phyloP scores from a whole-genome alignment of 2,888 invertebrate genomes.

The Stenodera caucasica region DNA sequence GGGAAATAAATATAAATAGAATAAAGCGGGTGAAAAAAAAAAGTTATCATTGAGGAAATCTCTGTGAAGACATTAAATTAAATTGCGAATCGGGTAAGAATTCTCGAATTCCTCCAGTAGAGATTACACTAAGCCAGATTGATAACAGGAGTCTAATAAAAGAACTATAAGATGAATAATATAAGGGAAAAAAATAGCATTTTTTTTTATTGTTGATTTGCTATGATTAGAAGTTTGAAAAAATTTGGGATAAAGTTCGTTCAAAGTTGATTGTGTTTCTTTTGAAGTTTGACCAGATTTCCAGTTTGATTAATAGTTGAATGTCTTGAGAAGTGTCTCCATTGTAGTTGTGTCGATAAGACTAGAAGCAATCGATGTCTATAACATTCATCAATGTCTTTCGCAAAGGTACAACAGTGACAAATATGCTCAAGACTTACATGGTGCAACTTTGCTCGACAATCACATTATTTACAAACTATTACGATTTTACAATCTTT shows the following conservation, averaged over 20 bases:
- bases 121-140: slow-evolving; percentile 11
- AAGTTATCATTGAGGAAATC: slow-evolving; percentile 5
- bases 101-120: slow-evolving; percentile 1
- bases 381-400: slow-evolving; percentile 29
- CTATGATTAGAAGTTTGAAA: not conserved
- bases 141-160: slow-evolving; percentile 8
- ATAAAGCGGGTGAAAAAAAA: slow-evolving; percentile 1
- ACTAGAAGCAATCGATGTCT: slow-evolving; percentile 25
- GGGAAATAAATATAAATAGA: not conserved
- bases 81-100: slow-evolving; percentile 9
- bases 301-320: slow-evolving; percentile 22
- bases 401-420: slow-evolving; percentile 22
- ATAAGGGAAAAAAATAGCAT: not conserved
- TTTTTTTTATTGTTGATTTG: not conserved
- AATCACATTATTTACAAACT: not conserved
- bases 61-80: slow-evolving; percentile 1
- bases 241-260: not conserved
- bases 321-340: slow-evolving; percentile 28
- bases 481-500: not conserved
- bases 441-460: not conserved
- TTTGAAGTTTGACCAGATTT: slow-evolving; percentile 19
- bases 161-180: not conserved
- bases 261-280: not conserved
- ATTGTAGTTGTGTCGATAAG: slow-evolving; percentile 28
- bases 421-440: slow-evolving; percentile 22